Percentiles rank a stretch among this genome's conserved stretches.
phyloP scores from a whole-genome alignment of 2,797 vertebrate species.

The Paedocypris micromegethes region DNA sequence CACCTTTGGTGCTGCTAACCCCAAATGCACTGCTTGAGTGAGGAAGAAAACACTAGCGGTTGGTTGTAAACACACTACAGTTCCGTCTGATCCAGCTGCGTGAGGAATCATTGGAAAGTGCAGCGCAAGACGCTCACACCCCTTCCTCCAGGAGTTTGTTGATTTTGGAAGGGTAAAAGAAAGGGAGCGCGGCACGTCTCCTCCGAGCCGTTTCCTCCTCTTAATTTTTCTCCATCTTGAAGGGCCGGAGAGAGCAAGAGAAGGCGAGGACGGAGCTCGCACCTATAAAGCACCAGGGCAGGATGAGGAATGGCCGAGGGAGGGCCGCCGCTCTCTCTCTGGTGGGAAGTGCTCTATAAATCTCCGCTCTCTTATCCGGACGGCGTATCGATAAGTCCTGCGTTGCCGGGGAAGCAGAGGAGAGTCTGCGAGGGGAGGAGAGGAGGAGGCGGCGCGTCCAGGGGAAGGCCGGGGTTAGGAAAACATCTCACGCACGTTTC shows the following conservation, averaged over 20 bases:
- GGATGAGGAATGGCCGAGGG: constrained; percentile 50
- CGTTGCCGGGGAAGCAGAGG: constrained; percentile 34
- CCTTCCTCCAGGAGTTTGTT: constrained; percentile 17
- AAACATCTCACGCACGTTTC: constrained; percentile 14
- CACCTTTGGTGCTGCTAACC: too few relatives aligned
- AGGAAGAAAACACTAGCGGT: too few relatives aligned
- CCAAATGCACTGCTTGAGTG: too few relatives aligned
- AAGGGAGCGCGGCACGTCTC: constrained; percentile 4
- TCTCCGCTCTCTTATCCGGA: constrained; percentile 52
- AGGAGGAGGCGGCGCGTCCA: constrained; percentile 4
- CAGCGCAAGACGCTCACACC: constrained; percentile 25
- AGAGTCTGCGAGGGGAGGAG: constrained; percentile 14
- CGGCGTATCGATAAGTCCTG: constrained; percentile 56
- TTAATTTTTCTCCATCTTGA: constrained; percentile 24
- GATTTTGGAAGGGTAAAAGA: constrained; percentile 17
- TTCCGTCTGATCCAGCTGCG: constrained; percentile 4
- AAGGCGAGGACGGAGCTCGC: constrained; percentile 27
- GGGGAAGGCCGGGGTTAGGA: constrained; percentile 2
- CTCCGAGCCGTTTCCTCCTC: constrained; percentile 12
- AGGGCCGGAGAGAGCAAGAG: constrained; percentile 7
- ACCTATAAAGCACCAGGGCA: constrained; percentile 49
- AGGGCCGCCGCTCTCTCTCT: constrained; percentile 46
- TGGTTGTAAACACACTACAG: neutral
- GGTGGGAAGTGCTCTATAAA: constrained; percentile 51
- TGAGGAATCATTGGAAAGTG: constrained; percentile 28